Base-by-base conservation (phyloP, 1,140 invertebrate genomes). In the Leptonema lineaticorne region DNA sequence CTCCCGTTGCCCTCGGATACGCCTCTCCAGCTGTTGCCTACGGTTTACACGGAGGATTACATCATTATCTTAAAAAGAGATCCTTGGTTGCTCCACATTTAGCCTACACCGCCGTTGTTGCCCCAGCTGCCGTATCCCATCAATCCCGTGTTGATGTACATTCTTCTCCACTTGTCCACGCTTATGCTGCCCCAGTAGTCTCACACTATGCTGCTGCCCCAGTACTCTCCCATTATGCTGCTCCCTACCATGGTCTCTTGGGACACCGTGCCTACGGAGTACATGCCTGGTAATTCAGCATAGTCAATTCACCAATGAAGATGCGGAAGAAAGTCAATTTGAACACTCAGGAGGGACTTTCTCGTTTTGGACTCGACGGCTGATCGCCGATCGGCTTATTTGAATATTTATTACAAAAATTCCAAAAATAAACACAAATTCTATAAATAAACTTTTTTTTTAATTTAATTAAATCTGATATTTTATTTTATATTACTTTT, bases 1-100 rank as follows among this genome's bases (percentile, higher is more conserved):
- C 79, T 41, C 69, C 66, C 16, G 11, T 68, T 18, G 71, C 60
- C 4, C 30, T 69, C 6, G 71, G 53, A 30, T 66, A 77, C 53
- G 75, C 79, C 72, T 75, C 76, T 59, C 74, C 79, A 9, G 79
- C 79, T 20, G 37, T 78, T 28, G 78, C 80, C 62, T 73, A 79
- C 74, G 76, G 77, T 69, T 76, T 78, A 0, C 78, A 79, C 68
- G 78, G 78, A 67, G 78, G 79, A 59, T 78, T 79, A 5, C 30
- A 75, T 74, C 71, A 79, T 78, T 68, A 81, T 78, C 68, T 76
- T 75, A 14, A 70, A 71, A 69, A 72, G 75, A 28, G 70, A 75
- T 64, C 75, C 74, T 68, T 76, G 26, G 26, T 74, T 29, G 72
- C 69, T 28, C 70, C 73, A 64, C 78, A 78, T 29, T 66, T 79